These are phyloP conservation scores for Pterocles burchelli DNA, from an alignment of 2,113 vertebrate species.

Conservation along the genomic window DNA sequence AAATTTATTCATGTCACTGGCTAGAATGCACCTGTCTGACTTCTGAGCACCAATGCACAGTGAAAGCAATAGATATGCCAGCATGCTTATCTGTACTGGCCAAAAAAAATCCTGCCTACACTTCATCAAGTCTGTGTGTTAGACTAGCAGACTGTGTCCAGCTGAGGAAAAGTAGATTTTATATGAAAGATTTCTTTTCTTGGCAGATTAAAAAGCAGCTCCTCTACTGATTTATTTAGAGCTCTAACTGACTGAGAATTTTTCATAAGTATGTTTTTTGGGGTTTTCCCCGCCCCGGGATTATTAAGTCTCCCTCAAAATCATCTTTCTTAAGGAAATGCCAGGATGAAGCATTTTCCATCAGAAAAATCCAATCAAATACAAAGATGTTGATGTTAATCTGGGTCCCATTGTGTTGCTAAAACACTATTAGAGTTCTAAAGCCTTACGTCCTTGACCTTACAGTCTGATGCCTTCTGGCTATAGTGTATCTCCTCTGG, in stretches of 20 bases:
- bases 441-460: not conserved
- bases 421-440: not conserved
- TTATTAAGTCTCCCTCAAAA: not conserved
- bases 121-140: not conserved
- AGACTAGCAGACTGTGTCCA: not conserved
- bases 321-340: not conserved
- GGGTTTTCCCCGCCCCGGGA: too few species aligned
- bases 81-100: not conserved
- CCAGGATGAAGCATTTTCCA: not conserved
- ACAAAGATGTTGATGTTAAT: not conserved
- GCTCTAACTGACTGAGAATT: not conserved
- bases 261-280: not conserved
- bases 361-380: not conserved
- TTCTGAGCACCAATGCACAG: not conserved
- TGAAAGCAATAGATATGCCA: not conserved
- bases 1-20: not conserved
- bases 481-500: not conserved
- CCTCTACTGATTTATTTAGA: not conserved
- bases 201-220: not conserved
- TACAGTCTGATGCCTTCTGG: not conserved
- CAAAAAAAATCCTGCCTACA: not conserved
- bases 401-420: not conserved
- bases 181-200: not conserved
- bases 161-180: not conserved
- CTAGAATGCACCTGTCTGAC: not conserved